phyloP scores from a whole-genome alignment of 1,140 invertebrate species.

The Neodiprion virginianus region DNA sequence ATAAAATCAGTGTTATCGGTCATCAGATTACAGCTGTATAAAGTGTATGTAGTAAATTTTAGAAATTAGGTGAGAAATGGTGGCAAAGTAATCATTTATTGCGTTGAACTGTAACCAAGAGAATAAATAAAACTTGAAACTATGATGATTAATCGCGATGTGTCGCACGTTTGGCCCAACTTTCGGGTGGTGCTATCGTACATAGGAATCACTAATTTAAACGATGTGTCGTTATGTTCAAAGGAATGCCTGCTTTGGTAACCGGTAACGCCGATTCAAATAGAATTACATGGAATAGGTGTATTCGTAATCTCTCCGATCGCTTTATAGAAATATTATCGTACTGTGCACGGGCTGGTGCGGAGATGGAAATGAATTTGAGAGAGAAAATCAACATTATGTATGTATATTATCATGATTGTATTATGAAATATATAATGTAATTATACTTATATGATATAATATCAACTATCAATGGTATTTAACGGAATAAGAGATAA shows the following conservation, averaged over 20 bases:
- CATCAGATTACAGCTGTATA: background rate
- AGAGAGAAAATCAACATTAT: no score
- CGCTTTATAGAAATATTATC: background rate
- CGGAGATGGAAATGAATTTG: background rate
- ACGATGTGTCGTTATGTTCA: background rate
- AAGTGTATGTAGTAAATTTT: background rate
- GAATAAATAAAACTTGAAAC: background rate
- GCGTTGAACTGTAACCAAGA: background rate
- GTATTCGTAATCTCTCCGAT: background rate
- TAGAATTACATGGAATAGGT: background rate
- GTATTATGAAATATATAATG: constrained; percentile 11
- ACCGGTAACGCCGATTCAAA: background rate
- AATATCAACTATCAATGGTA: constrained; percentile 53
- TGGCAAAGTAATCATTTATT: background rate
- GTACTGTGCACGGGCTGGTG: background rate
- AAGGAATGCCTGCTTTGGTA: background rate
- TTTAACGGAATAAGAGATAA: constrained; percentile 54
- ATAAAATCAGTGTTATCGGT: background rate
- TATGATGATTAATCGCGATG: background rate
- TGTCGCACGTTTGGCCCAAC: background rate
- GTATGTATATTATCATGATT: constrained; percentile 5
- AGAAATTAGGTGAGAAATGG: background rate
- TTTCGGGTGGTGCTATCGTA: background rate
- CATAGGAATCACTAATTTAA: background rate
- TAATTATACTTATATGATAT: background rate